Base-by-base conservation (phyloP, 2,113 vertebrate species). In the Eleginops maclovinus region DNA sequence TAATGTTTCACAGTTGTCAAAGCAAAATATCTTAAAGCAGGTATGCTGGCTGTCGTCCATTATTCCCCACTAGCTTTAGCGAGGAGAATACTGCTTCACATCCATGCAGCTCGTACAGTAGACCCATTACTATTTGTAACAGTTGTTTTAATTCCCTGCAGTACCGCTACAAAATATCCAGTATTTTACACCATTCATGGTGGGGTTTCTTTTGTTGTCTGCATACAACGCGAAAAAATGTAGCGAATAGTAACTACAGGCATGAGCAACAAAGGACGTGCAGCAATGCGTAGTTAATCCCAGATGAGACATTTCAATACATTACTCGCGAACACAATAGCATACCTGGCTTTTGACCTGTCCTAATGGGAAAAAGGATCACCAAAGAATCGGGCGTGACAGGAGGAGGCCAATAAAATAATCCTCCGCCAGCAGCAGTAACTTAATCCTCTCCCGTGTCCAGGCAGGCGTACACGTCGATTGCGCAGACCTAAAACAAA, bases 401-500 rank as follows among this genome's bases (percentile, higher is more conserved):
- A 92, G 60, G 83, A 88, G 64, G 77, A 91, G 87, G 87, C 89
- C 87, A 90, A 93, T 90, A 84, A 89, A 94, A 92, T 89, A 93
- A 93, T 93, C 93, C 91, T 12, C 87, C 68, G 49, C 81, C 64
- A 70, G 81, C 67, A 91, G 68, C 79, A 87, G 92, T 89, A 92
- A 94, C 90, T 87, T 94, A 94, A 94, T 94, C 93, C 93, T 85
- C 86, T 81, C 80, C 87, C 72, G 85, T 77, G 79, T 89, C 80
- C 89, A 55, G 75, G 74, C 72, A 79, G 63, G 58, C 71, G 73
- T 66, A 79, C 79, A 73, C 78, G 73, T 69, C 63, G 77, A 90
- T 19, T 72, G 77, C 82, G 76, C 63, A 75, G 84, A 85, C 77
- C 84, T 83, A 44, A 3, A 72, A 84, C 31, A 63, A 84, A 81